A percentile compares a stretch with the other conserved stretches of the same genome.
phyloP scores from a whole-genome alignment of 2,113 vertebrate species.

The Dipodomys merriami region DNA sequence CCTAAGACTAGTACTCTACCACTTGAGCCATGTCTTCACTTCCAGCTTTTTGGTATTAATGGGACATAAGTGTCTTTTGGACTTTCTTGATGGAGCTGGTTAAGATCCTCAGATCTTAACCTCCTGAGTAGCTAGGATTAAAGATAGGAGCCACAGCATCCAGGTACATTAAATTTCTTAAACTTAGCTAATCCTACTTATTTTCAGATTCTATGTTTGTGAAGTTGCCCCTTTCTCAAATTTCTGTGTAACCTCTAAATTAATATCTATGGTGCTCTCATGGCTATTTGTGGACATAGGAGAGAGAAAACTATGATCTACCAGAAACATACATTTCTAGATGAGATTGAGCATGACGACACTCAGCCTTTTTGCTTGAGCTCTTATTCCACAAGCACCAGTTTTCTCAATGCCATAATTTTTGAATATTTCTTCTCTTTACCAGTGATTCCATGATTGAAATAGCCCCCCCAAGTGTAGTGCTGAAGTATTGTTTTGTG shows the following conservation, averaged over 20 bases:
- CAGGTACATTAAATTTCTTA: background rate
- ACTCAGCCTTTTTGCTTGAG: background rate
- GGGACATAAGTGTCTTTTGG: no score
- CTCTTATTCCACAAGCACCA: background rate
- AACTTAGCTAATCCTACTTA: background rate
- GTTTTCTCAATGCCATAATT: background rate
- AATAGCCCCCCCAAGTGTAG: background rate
- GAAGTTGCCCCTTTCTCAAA: background rate
- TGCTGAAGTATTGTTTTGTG: background rate
- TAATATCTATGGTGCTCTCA: background rate
- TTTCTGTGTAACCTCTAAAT: background rate
- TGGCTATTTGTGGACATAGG: background rate
- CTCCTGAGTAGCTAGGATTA: no score
- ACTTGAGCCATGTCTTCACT: no score
- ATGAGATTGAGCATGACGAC: background rate
- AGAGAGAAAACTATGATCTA: background rate
- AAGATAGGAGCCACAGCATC: no score
- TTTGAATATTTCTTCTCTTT: background rate
- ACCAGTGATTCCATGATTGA: background rate
- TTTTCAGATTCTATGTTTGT: background rate
- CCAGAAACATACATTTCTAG: background rate
- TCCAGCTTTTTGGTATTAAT: no score
- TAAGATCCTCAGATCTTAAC: no score
- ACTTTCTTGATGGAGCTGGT: no score
- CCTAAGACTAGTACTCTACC: no score